Conservation (phyloP, 2,113 vertebrate genomes). For the Calidris pugnax region DNA sequence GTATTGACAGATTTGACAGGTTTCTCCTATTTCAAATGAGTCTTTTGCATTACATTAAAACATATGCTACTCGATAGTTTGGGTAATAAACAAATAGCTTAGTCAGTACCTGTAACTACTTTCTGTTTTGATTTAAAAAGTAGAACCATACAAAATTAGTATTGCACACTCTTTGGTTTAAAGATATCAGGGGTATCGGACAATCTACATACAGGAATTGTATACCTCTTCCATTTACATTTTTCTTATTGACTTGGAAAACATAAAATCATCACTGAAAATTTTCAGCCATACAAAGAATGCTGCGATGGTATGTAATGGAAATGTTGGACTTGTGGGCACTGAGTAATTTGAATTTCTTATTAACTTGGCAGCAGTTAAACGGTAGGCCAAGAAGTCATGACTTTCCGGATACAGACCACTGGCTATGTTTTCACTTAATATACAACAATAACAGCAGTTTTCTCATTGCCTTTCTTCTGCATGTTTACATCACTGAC, state of each 20-base stretch:
- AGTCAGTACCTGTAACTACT: neutral
- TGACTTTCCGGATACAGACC: neutral
- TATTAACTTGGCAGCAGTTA: neutral
- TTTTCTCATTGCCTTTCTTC: neutral
- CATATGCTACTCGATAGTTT: neutral
- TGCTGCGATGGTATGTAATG: neutral
- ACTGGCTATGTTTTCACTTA: neutral
- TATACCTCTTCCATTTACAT: neutral
- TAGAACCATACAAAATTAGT: neutral
- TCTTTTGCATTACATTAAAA: neutral
- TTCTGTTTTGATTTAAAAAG: neutral
- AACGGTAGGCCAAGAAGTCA: neutral
- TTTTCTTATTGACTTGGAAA: neutral
- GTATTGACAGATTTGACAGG: neutral
- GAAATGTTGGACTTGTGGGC: neutral
- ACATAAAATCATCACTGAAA: neutral
- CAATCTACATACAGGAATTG: neutral
- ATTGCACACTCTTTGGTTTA: neutral
- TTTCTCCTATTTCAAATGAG: neutral
- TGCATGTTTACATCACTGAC: neutral
- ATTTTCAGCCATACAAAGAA: neutral
- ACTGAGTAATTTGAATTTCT: neutral
- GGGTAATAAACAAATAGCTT: neutral
- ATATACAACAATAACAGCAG: neutral
- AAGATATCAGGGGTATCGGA: fast-evolving